phyloP scores from a whole-genome alignment of 2,797 vertebrate genomes.

The Eospalax fontanierii region DNA sequence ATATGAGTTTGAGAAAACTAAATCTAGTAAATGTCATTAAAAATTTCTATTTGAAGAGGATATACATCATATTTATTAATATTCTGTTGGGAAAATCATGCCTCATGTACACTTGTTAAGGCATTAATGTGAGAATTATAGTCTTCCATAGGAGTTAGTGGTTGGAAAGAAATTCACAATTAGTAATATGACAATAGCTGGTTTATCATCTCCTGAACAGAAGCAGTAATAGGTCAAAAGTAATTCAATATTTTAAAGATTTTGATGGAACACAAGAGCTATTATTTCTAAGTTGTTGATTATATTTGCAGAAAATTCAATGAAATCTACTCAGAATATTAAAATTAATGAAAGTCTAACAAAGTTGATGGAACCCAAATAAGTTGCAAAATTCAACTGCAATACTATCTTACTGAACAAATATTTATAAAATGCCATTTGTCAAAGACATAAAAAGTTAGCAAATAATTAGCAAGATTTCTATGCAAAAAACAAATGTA shows the following conservation, averaged over 20 bases:
- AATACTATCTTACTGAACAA: neutral
- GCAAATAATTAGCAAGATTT: slow-evolving; percentile 7
- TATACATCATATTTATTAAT: neutral
- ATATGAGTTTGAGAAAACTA: neutral
- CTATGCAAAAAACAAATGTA: neutral
- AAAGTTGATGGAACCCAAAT: neutral
- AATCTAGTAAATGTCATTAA: neutral
- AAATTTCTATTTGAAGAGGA: neutral
- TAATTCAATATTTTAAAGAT: neutral
- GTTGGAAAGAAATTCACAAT: neutral
- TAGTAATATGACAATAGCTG: neutral
- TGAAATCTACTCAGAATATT: neutral
- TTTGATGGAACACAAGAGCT: neutral
- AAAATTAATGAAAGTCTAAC: neutral
- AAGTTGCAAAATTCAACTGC: neutral
- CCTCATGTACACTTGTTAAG: neutral
- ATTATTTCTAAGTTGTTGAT: neutral
- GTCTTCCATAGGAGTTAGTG: neutral
- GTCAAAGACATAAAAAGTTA: neutral
- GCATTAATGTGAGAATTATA: neutral
- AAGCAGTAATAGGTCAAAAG: neutral
- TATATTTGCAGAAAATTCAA: neutral
- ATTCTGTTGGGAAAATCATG: neutral
- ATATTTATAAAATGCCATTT: neutral
- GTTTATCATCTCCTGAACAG: neutral